phyloP scores from a whole-genome alignment of 2,888 invertebrate species.

The Euplexia lucipara region DNA sequence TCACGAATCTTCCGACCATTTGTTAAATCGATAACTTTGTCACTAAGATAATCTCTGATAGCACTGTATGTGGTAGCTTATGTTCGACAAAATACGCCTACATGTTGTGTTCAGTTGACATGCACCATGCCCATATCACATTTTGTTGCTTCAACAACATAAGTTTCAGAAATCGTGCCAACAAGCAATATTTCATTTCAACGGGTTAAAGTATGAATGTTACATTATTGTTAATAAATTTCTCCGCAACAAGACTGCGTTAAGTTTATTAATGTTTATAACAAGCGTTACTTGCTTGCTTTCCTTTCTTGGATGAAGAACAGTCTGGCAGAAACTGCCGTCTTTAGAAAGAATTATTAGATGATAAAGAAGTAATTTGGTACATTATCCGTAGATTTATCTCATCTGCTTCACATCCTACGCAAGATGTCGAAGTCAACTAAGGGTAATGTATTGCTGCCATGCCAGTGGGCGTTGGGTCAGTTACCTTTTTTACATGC shows the following conservation, averaged over 20 bases:
- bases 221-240: constrained; percentile 72
- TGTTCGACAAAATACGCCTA: background rate
- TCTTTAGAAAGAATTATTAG: constrained; percentile 32
- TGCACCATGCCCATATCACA: constrained; percentile 24
- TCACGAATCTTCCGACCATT: background rate
- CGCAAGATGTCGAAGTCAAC: constrained; percentile 55
- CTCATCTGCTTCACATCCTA: constrained; percentile 56
- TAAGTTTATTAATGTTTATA: constrained; percentile 67
- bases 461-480: constrained; percentile 50
- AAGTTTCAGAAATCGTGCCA: constrained; percentile 73
- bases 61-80: constrained; percentile 1
- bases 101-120: constrained; percentile 10
- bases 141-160: constrained; percentile 50
- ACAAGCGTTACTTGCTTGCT: constrained; percentile 51
- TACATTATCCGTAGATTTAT: constrained; percentile 55
- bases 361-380: constrained; percentile 49
- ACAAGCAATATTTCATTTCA: constrained; percentile 79
- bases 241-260: constrained; percentile 62
- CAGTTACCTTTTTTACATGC: constrained; percentile 61
- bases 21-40: background rate
- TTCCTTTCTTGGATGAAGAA: constrained; percentile 48
- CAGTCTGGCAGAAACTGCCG: constrained; percentile 11
- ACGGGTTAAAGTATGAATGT: constrained; percentile 68
- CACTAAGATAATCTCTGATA: background rate
- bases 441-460: constrained; percentile 49